Conservation (phyloP, 2,797 vertebrate genomes). For the Myioborus miniatus region DNA sequence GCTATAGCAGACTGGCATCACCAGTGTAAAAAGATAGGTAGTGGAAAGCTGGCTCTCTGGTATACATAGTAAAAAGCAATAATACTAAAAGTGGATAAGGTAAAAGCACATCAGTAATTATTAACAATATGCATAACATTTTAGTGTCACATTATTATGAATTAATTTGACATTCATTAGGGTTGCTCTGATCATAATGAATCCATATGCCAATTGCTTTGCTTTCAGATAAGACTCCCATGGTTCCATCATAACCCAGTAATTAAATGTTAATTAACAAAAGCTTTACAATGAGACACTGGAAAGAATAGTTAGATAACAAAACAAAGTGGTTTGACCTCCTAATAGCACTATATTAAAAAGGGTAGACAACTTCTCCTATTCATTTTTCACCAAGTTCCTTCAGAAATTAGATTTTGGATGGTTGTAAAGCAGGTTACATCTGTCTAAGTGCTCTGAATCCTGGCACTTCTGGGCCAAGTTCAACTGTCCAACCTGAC, state of each 20-base stretch:
- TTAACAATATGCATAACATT: slow-evolving; percentile 37
- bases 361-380: neutral
- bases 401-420: neutral
- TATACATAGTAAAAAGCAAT: neutral
- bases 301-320: neutral
- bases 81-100: neutral
- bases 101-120: slow-evolving; percentile 34
- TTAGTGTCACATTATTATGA: slow-evolving; percentile 47
- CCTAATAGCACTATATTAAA: neutral
- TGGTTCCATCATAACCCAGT: slow-evolving; percentile 18
- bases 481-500: neutral
- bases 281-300: neutral
- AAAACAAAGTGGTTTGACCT: neutral
- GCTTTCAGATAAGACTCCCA: slow-evolving; percentile 41
- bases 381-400: neutral
- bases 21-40: neutral
- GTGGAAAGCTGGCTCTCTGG: neutral
- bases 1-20: slow-evolving; percentile 4
- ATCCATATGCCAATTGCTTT: slow-evolving; percentile 1
- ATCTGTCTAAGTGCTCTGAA: neutral
- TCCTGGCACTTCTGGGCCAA: neutral
- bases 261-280: slow-evolving; percentile 58
- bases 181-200: slow-evolving; percentile 41
- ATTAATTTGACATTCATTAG: slow-evolving; percentile 63
- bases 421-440: neutral